Evolutionary conservation across 2,797 vertebrate genomes (phyloP), one percentile per base, ranked within the genome.

Genomic region (Pangasius djambal): DNA sequence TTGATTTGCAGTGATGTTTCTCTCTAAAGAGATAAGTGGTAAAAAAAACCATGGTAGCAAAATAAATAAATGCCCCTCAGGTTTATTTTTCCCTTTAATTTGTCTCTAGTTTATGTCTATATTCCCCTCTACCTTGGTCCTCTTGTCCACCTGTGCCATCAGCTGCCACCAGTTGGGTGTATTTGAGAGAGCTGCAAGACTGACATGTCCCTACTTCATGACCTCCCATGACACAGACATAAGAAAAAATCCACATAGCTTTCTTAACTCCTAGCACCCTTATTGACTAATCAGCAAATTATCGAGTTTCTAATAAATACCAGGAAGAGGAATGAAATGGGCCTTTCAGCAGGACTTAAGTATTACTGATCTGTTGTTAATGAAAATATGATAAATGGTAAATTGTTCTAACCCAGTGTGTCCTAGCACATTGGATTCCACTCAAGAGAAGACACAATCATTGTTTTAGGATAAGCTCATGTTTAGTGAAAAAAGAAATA

Each of bases 81-180:
- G 1, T 16, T 10, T 67, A 82, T 28, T 28, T 25, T 82, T 44
- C 18, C 59, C 13, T 69, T 12, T 69, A 5, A 20, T 16, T 50
- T 84, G 28, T 12, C 3, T 84, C 9, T 50, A 61, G 12, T 25
- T 40, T 34, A 44, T 67, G 15, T 22, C 18, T n/a, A 10, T n/a
- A 48, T n/a, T 65, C 9, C 70, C 37, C 20, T 52, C 37, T n/a
- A 9, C 48, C 6, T 87, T 48, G 31, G 37, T 16, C 86, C 13
- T 83, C 25, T 83, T 44, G 37, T 63, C 12, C 59, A 48, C 59
- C 94, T 95, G 94, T 96, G 92, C 87, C 88, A 85, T 91, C 94
- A 95, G 93, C 93, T 95, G 93, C 94, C 91, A 89, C 93, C 91
- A 90, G 93, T 85, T 77, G 89, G 86, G 69, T 81, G 83, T 88